These are phyloP conservation scores for Ennomos erosarius DNA, from an alignment of 2,888 invertebrate genomes.

Conservation along the genomic window DNA sequence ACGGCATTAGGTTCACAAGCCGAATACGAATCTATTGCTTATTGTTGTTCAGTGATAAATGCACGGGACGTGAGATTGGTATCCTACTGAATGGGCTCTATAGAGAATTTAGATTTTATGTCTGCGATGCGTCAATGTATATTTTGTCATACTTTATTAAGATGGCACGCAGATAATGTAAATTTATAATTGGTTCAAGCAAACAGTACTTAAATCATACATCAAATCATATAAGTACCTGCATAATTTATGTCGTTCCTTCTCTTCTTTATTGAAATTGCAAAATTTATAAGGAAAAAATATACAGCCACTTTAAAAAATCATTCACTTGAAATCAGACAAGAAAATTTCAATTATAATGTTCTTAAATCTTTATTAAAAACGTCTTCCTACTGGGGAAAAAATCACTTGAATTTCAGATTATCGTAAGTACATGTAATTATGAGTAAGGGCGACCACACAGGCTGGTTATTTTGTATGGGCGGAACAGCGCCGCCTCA, in stretches of 20 bases:
- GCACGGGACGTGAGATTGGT: constrained; percentile 67
- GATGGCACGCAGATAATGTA: too few relatives aligned
- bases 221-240: too few relatives aligned
- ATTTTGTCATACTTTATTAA: not conserved
- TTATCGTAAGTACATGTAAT: constrained; percentile 45
- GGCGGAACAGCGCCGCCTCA: constrained; percentile 57
- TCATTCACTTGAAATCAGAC: not conserved
- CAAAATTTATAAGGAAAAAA: constrained; percentile 28
- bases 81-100: constrained; percentile 63
- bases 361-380: constrained; percentile 24
- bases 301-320: constrained; percentile 12
- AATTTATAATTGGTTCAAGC: too few relatives aligned
- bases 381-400: constrained; percentile 19
- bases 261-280: too few relatives aligned
- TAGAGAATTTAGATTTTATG: constrained; percentile 59
- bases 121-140: constrained; percentile 34
- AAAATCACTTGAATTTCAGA: constrained; percentile 21
- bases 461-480: constrained; percentile 61
- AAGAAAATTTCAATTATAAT: constrained; percentile 7
- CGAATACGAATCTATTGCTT: constrained; percentile 60
- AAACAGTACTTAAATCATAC: too few relatives aligned
- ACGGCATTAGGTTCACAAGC: constrained; percentile 52
- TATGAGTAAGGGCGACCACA: constrained; percentile 58
- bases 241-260: too few relatives aligned
- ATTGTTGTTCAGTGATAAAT: constrained; percentile 71